Evolutionary conservation across 2,113 vertebrate genomes (phyloP).

Genomic region (Sceloporus undulatus): DNA sequence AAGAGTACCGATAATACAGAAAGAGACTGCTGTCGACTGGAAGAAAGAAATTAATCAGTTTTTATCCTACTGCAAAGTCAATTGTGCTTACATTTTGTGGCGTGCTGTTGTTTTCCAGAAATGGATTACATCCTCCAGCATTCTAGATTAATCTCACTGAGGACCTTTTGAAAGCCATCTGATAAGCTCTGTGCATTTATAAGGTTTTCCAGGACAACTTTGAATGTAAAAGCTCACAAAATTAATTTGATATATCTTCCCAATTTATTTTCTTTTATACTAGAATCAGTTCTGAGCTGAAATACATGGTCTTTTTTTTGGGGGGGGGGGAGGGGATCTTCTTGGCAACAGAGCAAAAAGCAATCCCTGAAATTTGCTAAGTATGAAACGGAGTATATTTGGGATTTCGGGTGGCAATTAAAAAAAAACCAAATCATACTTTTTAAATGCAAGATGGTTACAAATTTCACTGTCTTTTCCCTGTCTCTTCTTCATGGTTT

Average conservation of each 20-base stretch:
- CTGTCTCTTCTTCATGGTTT: not conserved
- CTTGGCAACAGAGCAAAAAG: not conserved
- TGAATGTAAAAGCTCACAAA: not conserved
- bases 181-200: conserved; percentile 18
- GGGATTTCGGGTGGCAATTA: not conserved
- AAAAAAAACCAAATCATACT: not conserved
- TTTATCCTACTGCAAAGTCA: conserved; percentile 17
- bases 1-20: not conserved
- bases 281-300: not conserved
- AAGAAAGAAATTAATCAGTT: conserved; percentile 9
- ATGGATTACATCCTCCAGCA: conserved; percentile 19
- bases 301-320: not conserved
- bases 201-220: conserved; percentile 20
- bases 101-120: conserved; percentile 26
- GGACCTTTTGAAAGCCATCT: conserved; percentile 19
- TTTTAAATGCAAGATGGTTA: not conserved
- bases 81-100: conserved; percentile 3
- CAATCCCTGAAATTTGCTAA: not conserved
- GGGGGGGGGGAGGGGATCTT: no score
- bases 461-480: not conserved
- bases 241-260: conserved; percentile 5
- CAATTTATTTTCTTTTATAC: not conserved
- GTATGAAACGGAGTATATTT: not conserved
- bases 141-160: conserved; percentile 28
- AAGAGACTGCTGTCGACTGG: not conserved